phyloP scores from a whole-genome alignment of 2,797 vertebrate genomes.

The Menidia menidia region DNA sequence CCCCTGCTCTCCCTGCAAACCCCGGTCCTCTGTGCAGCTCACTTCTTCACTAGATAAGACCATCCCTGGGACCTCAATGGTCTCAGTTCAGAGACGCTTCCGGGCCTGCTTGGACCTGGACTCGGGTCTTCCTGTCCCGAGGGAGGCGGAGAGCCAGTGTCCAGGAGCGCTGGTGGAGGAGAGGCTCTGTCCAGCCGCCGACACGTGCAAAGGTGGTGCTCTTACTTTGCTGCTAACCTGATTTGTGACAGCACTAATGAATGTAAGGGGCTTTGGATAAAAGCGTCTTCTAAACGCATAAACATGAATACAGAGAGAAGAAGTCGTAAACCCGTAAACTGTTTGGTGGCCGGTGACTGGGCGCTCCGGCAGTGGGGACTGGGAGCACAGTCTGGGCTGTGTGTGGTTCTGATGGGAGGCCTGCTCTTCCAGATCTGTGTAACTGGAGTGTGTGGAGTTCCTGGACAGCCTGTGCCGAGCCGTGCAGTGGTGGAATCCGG shows the following conservation, averaged over 20 bases:
- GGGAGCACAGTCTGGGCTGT: background rate
- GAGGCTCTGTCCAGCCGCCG: constrained; percentile 80
- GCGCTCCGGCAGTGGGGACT: too few species aligned
- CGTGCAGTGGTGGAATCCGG: constrained; percentile 88
- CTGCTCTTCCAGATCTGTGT: constrained; percentile 81
- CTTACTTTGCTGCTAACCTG: background rate
- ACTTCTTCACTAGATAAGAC: background rate
- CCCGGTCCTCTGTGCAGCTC: constrained; percentile 48
- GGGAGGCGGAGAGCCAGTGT: constrained; percentile 71
- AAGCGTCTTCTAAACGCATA: too few species aligned
- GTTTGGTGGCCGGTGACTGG: too few species aligned
- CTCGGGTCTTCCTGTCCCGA: constrained; percentile 76
- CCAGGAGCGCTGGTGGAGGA: constrained; percentile 76
- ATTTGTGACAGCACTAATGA: background rate
- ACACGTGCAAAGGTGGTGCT: constrained; percentile 82
- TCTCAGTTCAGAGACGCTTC: constrained; percentile 86
- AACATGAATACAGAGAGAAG: too few species aligned
- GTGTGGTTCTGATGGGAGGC: background rate
- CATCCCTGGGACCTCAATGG: constrained; percentile 30
- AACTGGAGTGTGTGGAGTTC: constrained; percentile 87
- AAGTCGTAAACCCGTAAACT: too few species aligned
- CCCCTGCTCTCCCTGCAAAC: constrained; percentile 85
- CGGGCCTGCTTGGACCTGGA: constrained; percentile 88
- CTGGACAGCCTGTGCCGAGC: constrained; percentile 88
- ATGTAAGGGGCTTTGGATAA: too few species aligned